phyloP scores from a whole-genome alignment of 2,113 vertebrate species.

The Cyanoderma ruficeps region DNA sequence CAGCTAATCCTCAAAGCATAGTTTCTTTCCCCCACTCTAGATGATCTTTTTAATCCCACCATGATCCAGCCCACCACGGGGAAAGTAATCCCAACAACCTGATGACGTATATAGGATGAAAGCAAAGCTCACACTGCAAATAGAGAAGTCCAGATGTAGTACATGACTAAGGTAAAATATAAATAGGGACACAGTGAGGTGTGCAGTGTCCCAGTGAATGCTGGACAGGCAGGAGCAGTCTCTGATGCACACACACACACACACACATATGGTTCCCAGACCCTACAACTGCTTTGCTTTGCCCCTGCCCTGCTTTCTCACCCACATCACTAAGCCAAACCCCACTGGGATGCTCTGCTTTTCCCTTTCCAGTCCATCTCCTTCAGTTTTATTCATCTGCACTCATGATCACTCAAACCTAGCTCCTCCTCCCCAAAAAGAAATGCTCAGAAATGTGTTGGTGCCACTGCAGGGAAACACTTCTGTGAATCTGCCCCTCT shows the following conservation, averaged over 20 bases:
- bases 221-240: background rate
- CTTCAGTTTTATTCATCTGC: background rate
- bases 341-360: rapidly evolving
- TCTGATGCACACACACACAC: background rate
- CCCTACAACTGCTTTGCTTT: background rate
- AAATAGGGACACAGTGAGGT: rapidly evolving
- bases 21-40: background rate
- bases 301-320: background rate
- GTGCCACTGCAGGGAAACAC: background rate
- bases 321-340: background rate
- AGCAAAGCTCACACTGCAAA: background rate
- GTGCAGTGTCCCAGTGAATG: background rate
- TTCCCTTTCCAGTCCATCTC: background rate
- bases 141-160: background rate
- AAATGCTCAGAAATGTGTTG: rapidly evolving
- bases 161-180: background rate
- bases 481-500: background rate
- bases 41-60: background rate
- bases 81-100: background rate
- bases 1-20: background rate
- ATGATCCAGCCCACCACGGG: background rate
- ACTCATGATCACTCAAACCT: rapidly evolving
- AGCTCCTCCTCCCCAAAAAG: background rate
- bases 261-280: background rate
- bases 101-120: background rate